Percentiles rank a stretch among this genome's conserved stretches.
Conservation (phyloP, 2,888 invertebrate genomes). For the Temnothorax ravouxi region DNA sequence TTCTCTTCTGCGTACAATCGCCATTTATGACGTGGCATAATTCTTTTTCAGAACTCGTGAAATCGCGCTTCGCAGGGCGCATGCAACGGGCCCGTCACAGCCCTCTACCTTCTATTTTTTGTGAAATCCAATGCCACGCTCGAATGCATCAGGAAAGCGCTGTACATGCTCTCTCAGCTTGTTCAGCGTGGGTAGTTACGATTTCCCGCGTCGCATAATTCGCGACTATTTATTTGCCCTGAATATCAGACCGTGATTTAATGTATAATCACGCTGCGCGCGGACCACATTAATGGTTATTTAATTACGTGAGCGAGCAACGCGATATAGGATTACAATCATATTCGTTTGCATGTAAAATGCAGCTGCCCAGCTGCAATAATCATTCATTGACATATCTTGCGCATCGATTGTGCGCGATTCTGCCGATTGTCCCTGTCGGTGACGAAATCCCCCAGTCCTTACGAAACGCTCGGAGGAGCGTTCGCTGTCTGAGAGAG, state of each 20-base stretch:
- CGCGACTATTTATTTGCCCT: conserved; percentile 64
- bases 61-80: conserved; percentile 38
- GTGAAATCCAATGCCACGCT: conserved; percentile 73
- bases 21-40: conserved; percentile 47
- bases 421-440: conserved; percentile 16
- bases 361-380: conserved; percentile 15
- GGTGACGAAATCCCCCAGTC: conserved; percentile 31
- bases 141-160: conserved; percentile 55
- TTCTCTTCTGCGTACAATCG: conserved; percentile 18
- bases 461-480: conserved; percentile 40
- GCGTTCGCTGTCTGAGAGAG: conserved; percentile 49
- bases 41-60: conserved; percentile 54
- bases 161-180: conserved; percentile 21
- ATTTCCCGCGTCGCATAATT: conserved; percentile 71
- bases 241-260: conserved; percentile 49
- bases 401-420: conserved; percentile 32
- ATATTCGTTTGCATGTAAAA: conserved; percentile 47
- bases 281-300: conserved; percentile 52
- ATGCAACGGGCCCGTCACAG: conserved; percentile 38
- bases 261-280: conserved; percentile 46
- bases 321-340: conserved; percentile 59
- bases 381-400: conserved; percentile 54
- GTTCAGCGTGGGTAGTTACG: conserved; percentile 63
- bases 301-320: conserved; percentile 57
- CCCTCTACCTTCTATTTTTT: conserved; percentile 29